Conservation (phyloP, 2,797 vertebrate species). For the Loriculus beryllinus region DNA sequence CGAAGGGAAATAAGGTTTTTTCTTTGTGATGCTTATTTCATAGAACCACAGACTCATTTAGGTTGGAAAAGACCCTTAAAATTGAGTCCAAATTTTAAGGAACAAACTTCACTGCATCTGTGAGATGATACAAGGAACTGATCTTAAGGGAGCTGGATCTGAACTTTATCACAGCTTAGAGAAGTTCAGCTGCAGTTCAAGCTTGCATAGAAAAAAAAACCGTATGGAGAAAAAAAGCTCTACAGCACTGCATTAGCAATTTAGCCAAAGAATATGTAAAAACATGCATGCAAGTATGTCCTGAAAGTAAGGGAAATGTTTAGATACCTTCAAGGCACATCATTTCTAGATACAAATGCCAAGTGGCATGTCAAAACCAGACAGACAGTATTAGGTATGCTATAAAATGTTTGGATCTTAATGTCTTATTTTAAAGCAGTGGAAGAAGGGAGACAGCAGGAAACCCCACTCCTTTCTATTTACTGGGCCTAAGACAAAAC, state of each 20-base stretch:
- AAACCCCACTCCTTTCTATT: neutral
- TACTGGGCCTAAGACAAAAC: neutral
- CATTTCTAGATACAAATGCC: neutral
- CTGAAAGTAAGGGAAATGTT: constrained; percentile 2
- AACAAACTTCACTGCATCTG: neutral
- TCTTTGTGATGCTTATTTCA: neutral
- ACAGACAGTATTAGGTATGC: neutral
- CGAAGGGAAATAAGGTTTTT: neutral
- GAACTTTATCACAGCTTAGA: neutral
- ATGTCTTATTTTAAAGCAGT: neutral
- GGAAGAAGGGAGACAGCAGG: neutral
- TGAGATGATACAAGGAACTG: neutral
- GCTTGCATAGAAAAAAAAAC: neutral
- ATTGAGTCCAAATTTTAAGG: neutral
- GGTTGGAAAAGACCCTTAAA: neutral
- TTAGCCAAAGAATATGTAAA: constrained; percentile 1
- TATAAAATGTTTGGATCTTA: constrained; percentile 4
- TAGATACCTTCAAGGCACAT: constrained; percentile 13
- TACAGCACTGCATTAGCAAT: neutral
- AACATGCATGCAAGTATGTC: constrained; percentile 6
- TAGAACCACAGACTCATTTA: neutral
- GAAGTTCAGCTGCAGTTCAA: constrained; percentile 46
- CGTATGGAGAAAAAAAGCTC: neutral
- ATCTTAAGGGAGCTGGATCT: neutral
- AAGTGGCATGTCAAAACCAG: constrained; percentile 31